A percentile compares a stretch with the other conserved stretches of the same genome.
Conservation (phyloP, 1,140 invertebrate genomes). For the Drosophila punjabiensis region DNA sequence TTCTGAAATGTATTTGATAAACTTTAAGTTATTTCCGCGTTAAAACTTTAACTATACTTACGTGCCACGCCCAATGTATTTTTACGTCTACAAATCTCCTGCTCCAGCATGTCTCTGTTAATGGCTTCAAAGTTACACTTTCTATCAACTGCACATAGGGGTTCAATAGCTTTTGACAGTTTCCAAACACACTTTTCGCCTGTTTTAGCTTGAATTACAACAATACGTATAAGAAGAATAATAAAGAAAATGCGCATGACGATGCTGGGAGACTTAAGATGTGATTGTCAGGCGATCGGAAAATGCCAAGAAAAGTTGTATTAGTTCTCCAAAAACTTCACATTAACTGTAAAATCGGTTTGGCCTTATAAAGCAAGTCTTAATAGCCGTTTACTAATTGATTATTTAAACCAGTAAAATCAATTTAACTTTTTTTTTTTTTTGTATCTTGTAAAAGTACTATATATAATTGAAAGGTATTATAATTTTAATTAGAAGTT, state of each 20-base stretch:
- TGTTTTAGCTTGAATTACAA: background rate
- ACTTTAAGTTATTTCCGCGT: no score
- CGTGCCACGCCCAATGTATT: rapidly evolving
- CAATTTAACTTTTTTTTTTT: background rate
- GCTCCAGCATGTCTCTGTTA: background rate
- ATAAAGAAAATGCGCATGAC: background rate
- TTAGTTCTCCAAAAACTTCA: background rate
- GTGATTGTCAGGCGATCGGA: background rate
- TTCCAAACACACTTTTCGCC: background rate
- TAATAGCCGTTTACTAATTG: background rate
- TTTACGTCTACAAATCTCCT: background rate
- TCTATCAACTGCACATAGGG: background rate
- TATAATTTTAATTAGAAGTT: no score
- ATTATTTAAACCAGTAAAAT: background rate
- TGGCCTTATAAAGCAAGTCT: background rate
- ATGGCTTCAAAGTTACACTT: background rate
- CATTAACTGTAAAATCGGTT: background rate
- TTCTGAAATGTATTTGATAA: background rate
- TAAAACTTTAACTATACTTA: background rate
- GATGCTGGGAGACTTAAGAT: background rate
- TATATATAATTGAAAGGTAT: no score
- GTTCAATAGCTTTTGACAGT: no score
- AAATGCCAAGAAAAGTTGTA: background rate
- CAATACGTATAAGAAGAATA: background rate
- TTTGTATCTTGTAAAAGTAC: no score